phyloP scores from a whole-genome alignment of 2,888 invertebrate genomes.

The Melipona bicolor region DNA sequence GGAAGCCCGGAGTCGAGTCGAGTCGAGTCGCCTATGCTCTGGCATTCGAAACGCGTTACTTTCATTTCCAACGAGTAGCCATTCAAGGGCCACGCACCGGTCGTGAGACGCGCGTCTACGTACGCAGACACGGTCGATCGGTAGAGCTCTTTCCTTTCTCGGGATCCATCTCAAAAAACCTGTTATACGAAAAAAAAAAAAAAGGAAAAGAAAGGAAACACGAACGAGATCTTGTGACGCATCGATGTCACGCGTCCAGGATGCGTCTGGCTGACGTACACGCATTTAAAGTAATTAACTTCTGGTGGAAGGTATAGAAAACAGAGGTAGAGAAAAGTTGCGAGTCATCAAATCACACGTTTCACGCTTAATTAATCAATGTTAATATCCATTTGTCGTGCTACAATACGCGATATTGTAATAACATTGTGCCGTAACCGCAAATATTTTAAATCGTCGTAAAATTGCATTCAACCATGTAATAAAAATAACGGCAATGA shows the following conservation, averaged over 20 bases:
- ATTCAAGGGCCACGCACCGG: slow-evolving; percentile 70
- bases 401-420: not conserved
- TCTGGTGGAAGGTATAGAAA: slow-evolving; percentile 7
- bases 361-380: slow-evolving; percentile 21
- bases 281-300: slow-evolving; percentile 42
- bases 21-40: slow-evolving; percentile 48
- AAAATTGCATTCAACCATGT: not conserved
- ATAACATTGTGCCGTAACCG: not conserved
- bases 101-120: slow-evolving; percentile 36
- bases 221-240: slow-evolving; percentile 56
- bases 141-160: slow-evolving; percentile 39
- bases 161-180: slow-evolving; percentile 23
- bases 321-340: not conserved
- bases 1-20: slow-evolving; percentile 37
- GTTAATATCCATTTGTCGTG: not conserved
- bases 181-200: not conserved
- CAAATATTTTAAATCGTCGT: not conserved
- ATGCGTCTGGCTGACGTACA: not conserved
- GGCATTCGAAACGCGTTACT: slow-evolving; percentile 72
- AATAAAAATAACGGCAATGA: not conserved
- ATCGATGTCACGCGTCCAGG: slow-evolving; percentile 49
- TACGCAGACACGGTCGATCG: not conserved
- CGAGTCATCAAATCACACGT: slow-evolving; percentile 30
- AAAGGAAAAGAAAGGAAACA: slow-evolving; percentile 20
- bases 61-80: slow-evolving; percentile 71